These are phyloP conservation scores for Vulpes ferrilata DNA, from an alignment of 2,113 vertebrate genomes.

Conservation along the genomic window DNA sequence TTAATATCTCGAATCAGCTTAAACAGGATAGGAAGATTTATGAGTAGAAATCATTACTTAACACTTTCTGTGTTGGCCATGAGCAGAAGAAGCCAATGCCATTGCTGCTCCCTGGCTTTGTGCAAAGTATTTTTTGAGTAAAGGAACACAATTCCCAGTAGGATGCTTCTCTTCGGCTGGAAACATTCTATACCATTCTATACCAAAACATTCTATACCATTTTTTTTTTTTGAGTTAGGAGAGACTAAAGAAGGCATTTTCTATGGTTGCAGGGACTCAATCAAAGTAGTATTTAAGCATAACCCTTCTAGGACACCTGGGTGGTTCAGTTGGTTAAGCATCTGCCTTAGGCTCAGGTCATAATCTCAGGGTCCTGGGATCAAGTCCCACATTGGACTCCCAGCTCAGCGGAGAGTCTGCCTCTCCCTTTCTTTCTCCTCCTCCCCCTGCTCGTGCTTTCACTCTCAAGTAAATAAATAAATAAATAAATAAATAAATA, in stretches of 20 bases:
- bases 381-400: too few relatives aligned
- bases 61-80: not conserved
- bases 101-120: not conserved
- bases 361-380: too few relatives aligned
- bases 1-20: slow-evolving; percentile 4
- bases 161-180: not conserved
- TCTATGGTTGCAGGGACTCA: accelerated
- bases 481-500: too few relatives aligned
- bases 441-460: too few relatives aligned
- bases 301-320: not conserved
- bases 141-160: not conserved
- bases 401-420: too few relatives aligned
- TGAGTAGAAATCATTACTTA: not conserved
- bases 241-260: not conserved
- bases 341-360: too few relatives aligned
- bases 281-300: not conserved
- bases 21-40: not conserved
- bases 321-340: too few relatives aligned
- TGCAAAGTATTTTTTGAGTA: not conserved
- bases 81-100: not conserved
- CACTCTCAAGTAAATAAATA: too few relatives aligned
- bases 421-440: too few relatives aligned
- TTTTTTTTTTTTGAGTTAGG: not conserved
- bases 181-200: not conserved
- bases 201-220: not conserved